phyloP scores from a whole-genome alignment of 2,797 vertebrate species.

The Argya squamiceps region DNA sequence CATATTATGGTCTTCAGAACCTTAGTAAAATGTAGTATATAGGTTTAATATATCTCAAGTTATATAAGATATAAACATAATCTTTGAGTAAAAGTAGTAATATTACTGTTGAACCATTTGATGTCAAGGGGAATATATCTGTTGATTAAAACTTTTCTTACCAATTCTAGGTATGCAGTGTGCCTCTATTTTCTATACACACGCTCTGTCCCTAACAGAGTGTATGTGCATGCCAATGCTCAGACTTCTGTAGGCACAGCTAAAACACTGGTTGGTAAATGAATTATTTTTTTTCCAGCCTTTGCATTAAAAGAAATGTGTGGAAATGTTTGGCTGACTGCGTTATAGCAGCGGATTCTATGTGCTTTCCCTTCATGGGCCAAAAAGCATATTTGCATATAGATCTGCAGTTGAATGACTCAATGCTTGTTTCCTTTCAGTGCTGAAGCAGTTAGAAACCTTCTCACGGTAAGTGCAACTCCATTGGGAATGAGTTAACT shows the following conservation, averaged over 20 bases:
- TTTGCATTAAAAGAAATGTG: conserved; percentile 33
- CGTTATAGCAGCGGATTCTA: conserved; percentile 26
- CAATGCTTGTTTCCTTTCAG: conserved; percentile 87
- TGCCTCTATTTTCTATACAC: neutral
- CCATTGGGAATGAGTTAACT: conserved; percentile 72
- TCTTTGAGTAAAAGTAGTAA: neutral
- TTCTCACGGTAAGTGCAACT: conserved; percentile 81
- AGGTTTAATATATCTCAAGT: neutral
- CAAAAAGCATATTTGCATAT: conserved; percentile 56
- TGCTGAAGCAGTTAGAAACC: conserved; percentile 85
- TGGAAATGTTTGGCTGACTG: conserved; percentile 36
- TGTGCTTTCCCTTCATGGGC: conserved; percentile 62
- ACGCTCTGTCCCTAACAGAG: neutral
- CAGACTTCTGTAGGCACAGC: neutral
- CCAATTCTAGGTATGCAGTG: neutral
- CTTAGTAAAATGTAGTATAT: neutral
- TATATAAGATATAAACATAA: neutral
- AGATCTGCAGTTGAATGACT: conserved; percentile 79
- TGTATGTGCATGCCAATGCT: neutral
- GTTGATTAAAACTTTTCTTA: neutral
- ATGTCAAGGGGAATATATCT: neutral
- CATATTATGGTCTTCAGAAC: neutral
- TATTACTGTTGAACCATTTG: neutral
- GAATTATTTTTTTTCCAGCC: neutral
- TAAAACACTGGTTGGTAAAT: neutral